Conservation (phyloP, 2,113 vertebrate genomes). For the Scartelaos histophorus region DNA sequence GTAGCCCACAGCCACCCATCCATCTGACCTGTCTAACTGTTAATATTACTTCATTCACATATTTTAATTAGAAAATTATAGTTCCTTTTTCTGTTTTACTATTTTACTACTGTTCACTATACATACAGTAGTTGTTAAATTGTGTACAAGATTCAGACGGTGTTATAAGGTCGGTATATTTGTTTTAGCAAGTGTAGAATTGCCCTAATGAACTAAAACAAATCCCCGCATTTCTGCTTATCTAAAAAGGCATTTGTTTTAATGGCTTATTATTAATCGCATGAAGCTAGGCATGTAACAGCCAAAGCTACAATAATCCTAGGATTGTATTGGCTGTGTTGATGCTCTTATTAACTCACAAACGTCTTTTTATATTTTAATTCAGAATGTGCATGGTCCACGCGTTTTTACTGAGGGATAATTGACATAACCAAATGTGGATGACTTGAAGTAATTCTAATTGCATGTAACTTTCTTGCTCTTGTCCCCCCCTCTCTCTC, state of each 20-base stretch:
- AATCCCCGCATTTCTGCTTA: conserved; percentile 30
- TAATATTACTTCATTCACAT: conserved; percentile 8
- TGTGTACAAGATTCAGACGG: background rate
- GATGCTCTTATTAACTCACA: conserved; percentile 55
- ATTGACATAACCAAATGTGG: conserved; percentile 70
- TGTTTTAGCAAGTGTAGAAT: conserved; percentile 27
- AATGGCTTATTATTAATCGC: conserved; percentile 43
- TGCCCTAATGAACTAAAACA: conserved; percentile 20
- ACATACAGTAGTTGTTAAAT: background rate
- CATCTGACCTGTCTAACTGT: conserved; percentile 11
- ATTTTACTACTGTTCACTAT: background rate
- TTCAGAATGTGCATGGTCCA: conserved; percentile 69
- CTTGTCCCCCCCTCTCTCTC: conserved; percentile 57
- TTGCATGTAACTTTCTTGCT: conserved; percentile 90
- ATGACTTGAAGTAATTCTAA: conserved; percentile 83
- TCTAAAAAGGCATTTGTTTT: conserved; percentile 45
- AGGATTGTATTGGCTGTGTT: conserved; percentile 34
- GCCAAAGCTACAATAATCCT: conserved; percentile 53
- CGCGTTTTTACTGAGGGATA: conserved; percentile 50
- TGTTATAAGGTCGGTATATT: background rate
- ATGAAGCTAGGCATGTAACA: conserved; percentile 62
- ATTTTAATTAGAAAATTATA: background rate
- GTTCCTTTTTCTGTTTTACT: background rate
- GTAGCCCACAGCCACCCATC: conserved; percentile 32
- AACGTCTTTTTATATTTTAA: conserved; percentile 50